Conservation (phyloP, 2,113 vertebrate species). For the Perca fluviatilis region DNA sequence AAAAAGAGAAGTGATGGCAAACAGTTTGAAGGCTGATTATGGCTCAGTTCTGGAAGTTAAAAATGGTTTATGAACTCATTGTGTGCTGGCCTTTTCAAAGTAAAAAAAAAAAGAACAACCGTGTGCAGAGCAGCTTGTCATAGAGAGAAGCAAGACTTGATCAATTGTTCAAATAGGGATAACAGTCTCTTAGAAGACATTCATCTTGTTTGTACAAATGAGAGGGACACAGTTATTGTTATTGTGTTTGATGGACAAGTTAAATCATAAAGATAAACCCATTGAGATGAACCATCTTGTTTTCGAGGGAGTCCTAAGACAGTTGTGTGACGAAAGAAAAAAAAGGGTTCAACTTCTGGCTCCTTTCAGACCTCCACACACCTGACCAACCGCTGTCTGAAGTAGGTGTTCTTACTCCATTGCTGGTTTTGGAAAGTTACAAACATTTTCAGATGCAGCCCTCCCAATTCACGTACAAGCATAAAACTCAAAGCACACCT, state of each 20-base stretch:
- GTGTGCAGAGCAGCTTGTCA: neutral
- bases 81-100: neutral
- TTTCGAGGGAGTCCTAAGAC: too few species aligned
- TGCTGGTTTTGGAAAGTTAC: neutral
- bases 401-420: neutral
- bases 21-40: neutral
- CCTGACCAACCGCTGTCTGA: neutral
- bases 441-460: neutral
- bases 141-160: neutral
- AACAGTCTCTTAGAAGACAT: too few species aligned
- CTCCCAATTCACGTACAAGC: neutral
- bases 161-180: neutral
- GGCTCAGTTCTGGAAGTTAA: neutral
- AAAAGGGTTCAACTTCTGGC: too few species aligned
- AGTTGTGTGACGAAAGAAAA: too few species aligned
- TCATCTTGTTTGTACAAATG: too few species aligned
- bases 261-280: too few species aligned
- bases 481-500: neutral
- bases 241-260: too few species aligned
- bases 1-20: neutral
- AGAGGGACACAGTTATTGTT: too few species aligned
- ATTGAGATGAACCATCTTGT: too few species aligned
- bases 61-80: neutral
- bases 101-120: neutral
- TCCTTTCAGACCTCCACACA: too few species aligned